Conservation (phyloP, 2,113 vertebrate genomes). For the Edolisoma coerulescens region DNA sequence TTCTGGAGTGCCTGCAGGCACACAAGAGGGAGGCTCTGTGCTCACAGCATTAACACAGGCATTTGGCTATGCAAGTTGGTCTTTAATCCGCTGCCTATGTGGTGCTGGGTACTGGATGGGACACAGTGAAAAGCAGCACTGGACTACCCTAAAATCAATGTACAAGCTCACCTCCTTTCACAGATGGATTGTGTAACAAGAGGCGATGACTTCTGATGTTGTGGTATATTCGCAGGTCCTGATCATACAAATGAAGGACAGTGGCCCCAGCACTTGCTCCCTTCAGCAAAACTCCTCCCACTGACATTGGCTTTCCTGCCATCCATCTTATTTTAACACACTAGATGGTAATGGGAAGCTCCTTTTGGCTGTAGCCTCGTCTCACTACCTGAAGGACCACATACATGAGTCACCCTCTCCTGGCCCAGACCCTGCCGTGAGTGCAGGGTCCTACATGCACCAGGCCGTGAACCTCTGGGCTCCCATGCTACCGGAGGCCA, state of each 20-base stretch:
- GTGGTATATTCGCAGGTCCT: background rate
- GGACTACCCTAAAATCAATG: background rate
- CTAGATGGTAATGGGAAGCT: background rate
- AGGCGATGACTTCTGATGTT: background rate
- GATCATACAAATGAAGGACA: background rate
- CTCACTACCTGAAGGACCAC: background rate
- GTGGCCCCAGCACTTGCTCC: background rate
- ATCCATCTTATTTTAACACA: background rate
- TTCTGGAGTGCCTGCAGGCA: background rate
- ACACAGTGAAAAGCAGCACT: background rate
- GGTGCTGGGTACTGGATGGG: background rate
- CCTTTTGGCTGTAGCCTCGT: background rate
- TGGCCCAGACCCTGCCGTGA: background rate
- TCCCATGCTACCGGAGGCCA: fast-evolving
- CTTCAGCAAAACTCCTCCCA: background rate
- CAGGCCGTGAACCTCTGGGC: background rate
- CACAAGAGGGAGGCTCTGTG: background rate
- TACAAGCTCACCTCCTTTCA: background rate
- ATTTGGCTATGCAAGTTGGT: background rate
- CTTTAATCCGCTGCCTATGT: background rate
- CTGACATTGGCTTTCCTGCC: background rate
- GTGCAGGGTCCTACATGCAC: fast-evolving
- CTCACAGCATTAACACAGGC: background rate
- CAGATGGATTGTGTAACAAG: fast-evolving
- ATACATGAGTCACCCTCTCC: fast-evolving